Percentiles rank a stretch among this genome's conserved stretches.
Evolutionary conservation across 2,888 invertebrate species (phyloP).

Genomic region (Synergus umbraculus): DNA sequence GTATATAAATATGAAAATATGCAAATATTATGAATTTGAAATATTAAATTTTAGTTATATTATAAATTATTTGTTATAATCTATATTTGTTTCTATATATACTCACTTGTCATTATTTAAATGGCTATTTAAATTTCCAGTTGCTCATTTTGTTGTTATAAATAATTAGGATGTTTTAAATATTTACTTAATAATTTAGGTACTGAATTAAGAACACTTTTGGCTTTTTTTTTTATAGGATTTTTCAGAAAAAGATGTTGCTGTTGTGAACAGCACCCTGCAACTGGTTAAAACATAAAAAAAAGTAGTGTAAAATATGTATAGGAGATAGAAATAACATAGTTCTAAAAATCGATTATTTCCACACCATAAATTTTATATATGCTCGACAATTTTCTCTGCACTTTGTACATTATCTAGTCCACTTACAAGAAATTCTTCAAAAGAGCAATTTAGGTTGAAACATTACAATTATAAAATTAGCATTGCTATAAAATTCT

Average conservation of each 20-base stretch:
- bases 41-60: too few species aligned
- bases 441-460: not conserved
- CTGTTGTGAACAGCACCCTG: not conserved
- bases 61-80: too few species aligned
- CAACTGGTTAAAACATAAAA: not conserved
- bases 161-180: not conserved
- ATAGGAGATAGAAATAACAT: not conserved
- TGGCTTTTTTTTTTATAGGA: not conserved
- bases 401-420: not conserved
- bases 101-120: too few species aligned
- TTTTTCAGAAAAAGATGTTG: not conserved
- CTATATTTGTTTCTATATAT: too few species aligned
- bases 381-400: not conserved
- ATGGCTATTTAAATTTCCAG: not conserved
- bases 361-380: not conserved
- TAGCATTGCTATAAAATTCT: too few species aligned
- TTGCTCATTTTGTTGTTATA: not conserved
- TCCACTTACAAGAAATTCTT: not conserved
- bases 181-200: not conserved
- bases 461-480: too few species aligned
- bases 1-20: not conserved
- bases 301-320: not conserved
- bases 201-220: not conserved
- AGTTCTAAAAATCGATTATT: not conserved
- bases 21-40: too few species aligned